Base-by-base conservation (phyloP, 2,888 invertebrate genomes). In the Cordilura impudica region DNA sequence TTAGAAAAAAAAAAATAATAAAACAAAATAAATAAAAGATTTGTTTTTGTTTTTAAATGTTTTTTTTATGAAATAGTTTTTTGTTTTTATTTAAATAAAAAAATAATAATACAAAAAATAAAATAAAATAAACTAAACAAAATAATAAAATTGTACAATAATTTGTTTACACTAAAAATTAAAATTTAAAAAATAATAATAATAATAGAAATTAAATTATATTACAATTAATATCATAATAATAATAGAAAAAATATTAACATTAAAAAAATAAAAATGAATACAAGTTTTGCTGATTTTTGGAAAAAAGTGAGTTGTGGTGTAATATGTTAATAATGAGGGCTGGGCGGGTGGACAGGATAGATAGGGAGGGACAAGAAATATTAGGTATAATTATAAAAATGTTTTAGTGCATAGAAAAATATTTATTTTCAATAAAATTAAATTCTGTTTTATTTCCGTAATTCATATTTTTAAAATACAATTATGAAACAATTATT, bases 391-490 rank as follows among this genome's bases (percentile, higher is more conserved):
- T n/a, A 35, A 29, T 53, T 58, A 58, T 39, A 39, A 58, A 39
- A 58, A 39, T 58, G 12, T 67, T 65, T 21, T 58, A 49, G 26
- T 58, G 49, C 60, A 76, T 56, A 69, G 31, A 69, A 31, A 75
- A 78, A 70, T 71, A 56, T 54, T 66, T 66, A 74, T 12, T 73
- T 74, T 74, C 66, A 67, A 53, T 45, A 56, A 54, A 58, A 67
- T 60, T 49, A n/a, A 35, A 29, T 47, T 16, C 23, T 49, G 47
- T 10, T 21, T 47, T 51, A 51, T 75, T 79, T 79, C 79, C 10
- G 39, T 67, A 63, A 75, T 75, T 75, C 75, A 79, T 79, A 79
- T 79, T 79, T 79, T 67, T 75, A 79, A 79, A 75, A 79, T 79
- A 79, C 75, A 79, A 79, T 79, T 72, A 67, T 23, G 79, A 79